phyloP scores from a whole-genome alignment of 1,140 invertebrate genomes.

The Neelides sp. region DNA sequence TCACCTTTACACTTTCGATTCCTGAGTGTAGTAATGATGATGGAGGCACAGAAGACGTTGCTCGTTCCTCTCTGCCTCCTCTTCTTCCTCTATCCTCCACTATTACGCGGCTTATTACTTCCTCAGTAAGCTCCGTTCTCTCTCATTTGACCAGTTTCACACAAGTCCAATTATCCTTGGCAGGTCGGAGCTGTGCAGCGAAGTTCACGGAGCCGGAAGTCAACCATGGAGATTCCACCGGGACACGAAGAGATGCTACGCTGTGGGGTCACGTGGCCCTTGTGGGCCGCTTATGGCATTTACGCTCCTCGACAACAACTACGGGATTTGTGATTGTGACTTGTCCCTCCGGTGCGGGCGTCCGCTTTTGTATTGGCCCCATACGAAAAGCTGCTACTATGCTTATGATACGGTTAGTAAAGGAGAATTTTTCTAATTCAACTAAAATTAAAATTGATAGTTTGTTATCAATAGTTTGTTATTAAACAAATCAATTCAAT shows the following conservation, averaged over 20 bases:
- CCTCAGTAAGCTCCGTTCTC: too few relatives aligned
- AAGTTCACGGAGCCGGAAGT: too few relatives aligned
- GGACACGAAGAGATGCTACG: slow-evolving; percentile 21
- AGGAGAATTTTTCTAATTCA: neutral
- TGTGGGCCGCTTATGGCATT: slow-evolving; percentile 15
- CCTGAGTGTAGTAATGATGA: too few relatives aligned
- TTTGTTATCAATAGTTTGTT: neutral
- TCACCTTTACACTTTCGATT: too few relatives aligned
- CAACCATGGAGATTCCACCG: slow-evolving; percentile 7
- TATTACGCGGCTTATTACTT: too few relatives aligned
- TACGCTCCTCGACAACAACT: neutral
- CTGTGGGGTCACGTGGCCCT: slow-evolving; percentile 20
- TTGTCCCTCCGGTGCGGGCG: slow-evolving; percentile 18
- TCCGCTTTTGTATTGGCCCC: slow-evolving; percentile 26
- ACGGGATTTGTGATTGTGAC: slow-evolving; percentile 25
- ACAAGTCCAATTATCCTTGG: too few relatives aligned
- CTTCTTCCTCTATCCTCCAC: too few relatives aligned
- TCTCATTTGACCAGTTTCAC: too few relatives aligned
- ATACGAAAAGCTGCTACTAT: slow-evolving; percentile 22
- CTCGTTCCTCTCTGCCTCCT: too few relatives aligned
- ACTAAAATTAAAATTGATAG: neutral
- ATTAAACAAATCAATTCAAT: neutral
- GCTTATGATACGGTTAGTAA: slow-evolving; percentile 16
- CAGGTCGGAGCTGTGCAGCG: too few relatives aligned
- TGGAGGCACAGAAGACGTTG: too few relatives aligned